Conservation (phyloP, 1,140 invertebrate species). For the Platorchestia sp. region DNA sequence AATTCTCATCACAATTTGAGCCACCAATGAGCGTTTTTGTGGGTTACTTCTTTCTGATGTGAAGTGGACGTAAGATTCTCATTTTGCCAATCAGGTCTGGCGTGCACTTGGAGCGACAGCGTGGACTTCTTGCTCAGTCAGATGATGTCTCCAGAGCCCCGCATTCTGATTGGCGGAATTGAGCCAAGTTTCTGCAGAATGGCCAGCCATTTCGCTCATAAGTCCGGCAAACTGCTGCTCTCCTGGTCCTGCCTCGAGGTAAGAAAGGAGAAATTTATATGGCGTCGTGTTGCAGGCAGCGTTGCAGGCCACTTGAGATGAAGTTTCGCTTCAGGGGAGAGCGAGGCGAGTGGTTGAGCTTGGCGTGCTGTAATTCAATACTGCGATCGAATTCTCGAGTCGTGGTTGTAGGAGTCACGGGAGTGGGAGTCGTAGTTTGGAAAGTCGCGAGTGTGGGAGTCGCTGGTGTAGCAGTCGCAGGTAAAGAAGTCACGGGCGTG, state of each 20-base stretch:
- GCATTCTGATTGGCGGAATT: slow-evolving; percentile 48
- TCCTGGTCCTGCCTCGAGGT: slow-evolving; percentile 58
- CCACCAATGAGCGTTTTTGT: neutral
- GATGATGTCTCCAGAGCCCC: slow-evolving; percentile 41
- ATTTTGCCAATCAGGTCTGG: neutral
- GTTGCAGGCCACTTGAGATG: neutral
- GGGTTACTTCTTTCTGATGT: neutral
- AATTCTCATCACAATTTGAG: no score
- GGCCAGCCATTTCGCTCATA: slow-evolving; percentile 48
- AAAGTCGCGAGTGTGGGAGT: no score
- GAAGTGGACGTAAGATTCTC: neutral
- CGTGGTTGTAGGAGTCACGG: no score
- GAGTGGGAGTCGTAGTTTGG: neutral
- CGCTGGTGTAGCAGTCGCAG: no score
- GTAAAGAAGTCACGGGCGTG: no score
- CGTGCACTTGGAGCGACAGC: neutral
- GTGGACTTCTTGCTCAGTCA: slow-evolving; percentile 45
- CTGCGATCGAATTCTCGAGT: no score
- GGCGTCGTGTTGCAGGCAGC: neutral
- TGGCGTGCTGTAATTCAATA: no score
- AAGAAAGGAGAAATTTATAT: neutral
- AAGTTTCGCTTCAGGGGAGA: neutral
- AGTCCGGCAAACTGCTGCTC: slow-evolving; percentile 51
- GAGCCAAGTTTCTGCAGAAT: slow-evolving; percentile 56
- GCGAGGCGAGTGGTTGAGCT: no score